Conservation (phyloP, 2,797 vertebrate genomes). For the Sparidentex hasta region DNA sequence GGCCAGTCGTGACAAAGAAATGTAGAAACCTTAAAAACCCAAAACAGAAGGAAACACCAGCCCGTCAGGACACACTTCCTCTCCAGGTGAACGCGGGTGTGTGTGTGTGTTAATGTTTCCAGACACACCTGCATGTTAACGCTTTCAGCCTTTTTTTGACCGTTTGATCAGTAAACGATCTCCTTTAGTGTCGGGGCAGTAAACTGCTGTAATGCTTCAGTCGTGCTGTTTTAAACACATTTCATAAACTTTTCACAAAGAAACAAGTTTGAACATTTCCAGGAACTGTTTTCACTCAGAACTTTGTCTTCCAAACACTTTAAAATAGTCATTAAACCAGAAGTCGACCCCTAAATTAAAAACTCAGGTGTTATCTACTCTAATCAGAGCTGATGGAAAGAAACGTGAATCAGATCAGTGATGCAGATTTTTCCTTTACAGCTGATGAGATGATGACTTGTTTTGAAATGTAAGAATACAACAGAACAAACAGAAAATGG, state of each 20-base stretch:
- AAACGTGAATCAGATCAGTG: too few species aligned
- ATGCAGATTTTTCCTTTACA: too few species aligned
- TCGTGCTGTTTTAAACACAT: background rate
- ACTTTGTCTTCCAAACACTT: too few species aligned
- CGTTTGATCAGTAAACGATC: conserved; percentile 4
- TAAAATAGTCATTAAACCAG: too few species aligned
- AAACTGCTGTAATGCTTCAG: background rate
- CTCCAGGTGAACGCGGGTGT: background rate
- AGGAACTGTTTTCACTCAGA: too few species aligned
- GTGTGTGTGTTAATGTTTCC: background rate
- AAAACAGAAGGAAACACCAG: background rate
- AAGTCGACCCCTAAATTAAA: too few species aligned
- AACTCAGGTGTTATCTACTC: too few species aligned
- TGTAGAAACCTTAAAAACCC: background rate
- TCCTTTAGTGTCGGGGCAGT: background rate
- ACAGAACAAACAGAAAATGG: too few species aligned
- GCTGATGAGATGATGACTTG: too few species aligned
- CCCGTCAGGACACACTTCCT: background rate
- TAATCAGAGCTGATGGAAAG: too few species aligned
- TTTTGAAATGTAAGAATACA: too few species aligned
- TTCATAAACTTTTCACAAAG: background rate
- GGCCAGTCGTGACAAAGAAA: background rate
- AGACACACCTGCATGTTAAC: conserved; percentile 14
- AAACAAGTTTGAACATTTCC: background rate
- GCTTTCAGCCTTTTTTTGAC: background rate